phyloP scores from a whole-genome alignment of 1,140 invertebrate species.

The Drosophila insularis region DNA sequence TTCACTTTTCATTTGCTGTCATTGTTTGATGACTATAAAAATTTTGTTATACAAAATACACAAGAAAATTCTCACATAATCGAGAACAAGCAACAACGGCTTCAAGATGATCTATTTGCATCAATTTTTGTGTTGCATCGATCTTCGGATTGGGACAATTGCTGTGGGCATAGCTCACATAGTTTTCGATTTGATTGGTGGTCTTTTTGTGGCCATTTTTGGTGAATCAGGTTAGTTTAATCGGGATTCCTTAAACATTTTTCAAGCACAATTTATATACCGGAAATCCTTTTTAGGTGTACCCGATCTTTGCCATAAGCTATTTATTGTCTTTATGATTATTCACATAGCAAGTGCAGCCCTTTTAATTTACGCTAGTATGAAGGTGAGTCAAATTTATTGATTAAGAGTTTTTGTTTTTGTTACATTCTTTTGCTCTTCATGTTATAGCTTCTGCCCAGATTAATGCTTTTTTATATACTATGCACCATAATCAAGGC shows the following conservation, averaged over 20 bases:
- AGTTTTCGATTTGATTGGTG: conserved; percentile 26
- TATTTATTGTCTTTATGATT: conserved; percentile 45
- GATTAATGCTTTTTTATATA: conserved; percentile 52
- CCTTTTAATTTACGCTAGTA: conserved; percentile 28
- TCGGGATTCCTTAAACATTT: background rate
- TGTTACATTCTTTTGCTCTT: no score
- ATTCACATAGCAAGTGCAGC: conserved; percentile 36
- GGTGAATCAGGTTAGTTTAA: conserved; percentile 50
- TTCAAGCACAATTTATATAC: no score
- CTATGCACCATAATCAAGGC: conserved; percentile 27
- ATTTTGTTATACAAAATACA: background rate
- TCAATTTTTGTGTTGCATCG: conserved; percentile 50
- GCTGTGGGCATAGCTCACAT: conserved; percentile 29
- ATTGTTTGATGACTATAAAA: background rate
- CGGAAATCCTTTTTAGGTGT: conserved; percentile 13
- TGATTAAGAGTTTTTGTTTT: no score
- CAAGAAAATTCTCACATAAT: background rate
- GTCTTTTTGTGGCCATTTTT: conserved; percentile 27
- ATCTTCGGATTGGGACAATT: conserved; percentile 51
- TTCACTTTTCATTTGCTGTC: background rate
- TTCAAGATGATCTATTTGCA: conserved; percentile 62
- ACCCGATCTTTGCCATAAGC: conserved; percentile 49
- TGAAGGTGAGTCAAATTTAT: conserved; percentile 30
- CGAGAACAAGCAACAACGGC: background rate
- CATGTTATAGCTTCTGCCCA: conserved; percentile 37